A percentile compares a stretch with the other conserved stretches of the same genome.
Evolutionary conservation across 2,113 vertebrate genomes (phyloP).

Genomic region (Pterocles burchelli): DNA sequence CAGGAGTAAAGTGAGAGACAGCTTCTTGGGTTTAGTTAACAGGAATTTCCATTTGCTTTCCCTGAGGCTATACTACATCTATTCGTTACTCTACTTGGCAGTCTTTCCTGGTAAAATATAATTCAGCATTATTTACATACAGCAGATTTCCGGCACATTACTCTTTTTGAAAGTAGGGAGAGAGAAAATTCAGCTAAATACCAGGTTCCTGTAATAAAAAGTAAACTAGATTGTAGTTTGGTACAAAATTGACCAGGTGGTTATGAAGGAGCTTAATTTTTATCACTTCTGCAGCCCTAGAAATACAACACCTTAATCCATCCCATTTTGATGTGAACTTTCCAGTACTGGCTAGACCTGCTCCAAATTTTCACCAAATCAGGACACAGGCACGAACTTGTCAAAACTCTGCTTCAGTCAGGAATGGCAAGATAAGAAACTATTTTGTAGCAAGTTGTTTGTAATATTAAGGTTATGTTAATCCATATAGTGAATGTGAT

Average conservation of each 20-base stretch:
- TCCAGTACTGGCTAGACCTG: neutral
- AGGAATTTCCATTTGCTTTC: neutral
- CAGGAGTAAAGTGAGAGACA: neutral
- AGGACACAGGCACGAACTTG: neutral
- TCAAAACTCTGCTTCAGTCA: neutral
- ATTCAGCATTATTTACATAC: neutral
- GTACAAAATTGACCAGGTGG: neutral
- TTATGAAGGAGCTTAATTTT: neutral
- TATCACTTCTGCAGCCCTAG: neutral
- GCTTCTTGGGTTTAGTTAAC: neutral
- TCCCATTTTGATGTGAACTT: neutral
- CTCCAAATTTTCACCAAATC: neutral
- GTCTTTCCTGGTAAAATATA: neutral
- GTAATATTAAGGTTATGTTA: neutral
- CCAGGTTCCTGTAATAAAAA: neutral
- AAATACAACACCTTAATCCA: neutral
- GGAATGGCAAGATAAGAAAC: neutral
- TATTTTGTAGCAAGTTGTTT: neutral
- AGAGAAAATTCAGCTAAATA: neutral
- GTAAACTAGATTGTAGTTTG: neutral
- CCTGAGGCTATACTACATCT: neutral
- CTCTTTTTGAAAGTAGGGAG: neutral
- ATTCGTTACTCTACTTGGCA: neutral
- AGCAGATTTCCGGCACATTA: neutral
- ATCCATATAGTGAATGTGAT: neutral